Percentiles rank a stretch among this genome's conserved stretches.
Conservation (phyloP, 2,888 invertebrate genomes). For the Ormyrus nitidulus region DNA sequence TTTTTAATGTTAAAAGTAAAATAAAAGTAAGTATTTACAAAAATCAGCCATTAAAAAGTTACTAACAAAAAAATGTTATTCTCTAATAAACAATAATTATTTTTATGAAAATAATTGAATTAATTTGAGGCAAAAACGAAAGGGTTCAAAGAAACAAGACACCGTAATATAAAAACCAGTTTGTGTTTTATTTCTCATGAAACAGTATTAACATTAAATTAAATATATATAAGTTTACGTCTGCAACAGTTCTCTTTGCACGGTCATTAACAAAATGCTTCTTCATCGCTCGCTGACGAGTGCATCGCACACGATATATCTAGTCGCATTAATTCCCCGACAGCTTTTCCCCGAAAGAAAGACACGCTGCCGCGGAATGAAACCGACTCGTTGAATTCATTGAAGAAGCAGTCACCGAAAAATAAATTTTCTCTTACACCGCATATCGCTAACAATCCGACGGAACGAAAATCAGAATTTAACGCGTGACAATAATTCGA, state of each 20-base stretch:
- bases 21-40: too few relatives aligned
- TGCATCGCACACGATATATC: conserved; percentile 9
- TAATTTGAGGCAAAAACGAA: too few relatives aligned
- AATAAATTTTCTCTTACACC: conserved; percentile 30
- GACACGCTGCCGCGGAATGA: background rate
- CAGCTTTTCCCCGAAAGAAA: background rate
- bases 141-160: background rate
- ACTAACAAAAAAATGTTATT: too few relatives aligned
- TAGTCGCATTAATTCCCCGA: conserved; percentile 2
- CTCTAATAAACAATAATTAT: too few relatives aligned
- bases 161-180: conserved; percentile 62
- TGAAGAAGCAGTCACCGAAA: conserved; percentile 35
- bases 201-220: conserved; percentile 64
- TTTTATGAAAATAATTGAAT: too few relatives aligned
- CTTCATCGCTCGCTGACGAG: conserved; percentile 4
- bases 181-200: conserved; percentile 63
- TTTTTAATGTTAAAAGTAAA: too few relatives aligned
- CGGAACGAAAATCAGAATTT: conserved; percentile 7
- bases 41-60: too few relatives aligned
- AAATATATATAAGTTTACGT: conserved; percentile 55
- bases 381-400: background rate
- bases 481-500: background rate
- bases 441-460: background rate
- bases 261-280: conserved; percentile 55
- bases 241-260: conserved; percentile 49